Percentiles rank a stretch among this genome's conserved stretches.
Conservation (phyloP, 2,113 vertebrate species). For the Microtus ochrogaster region DNA sequence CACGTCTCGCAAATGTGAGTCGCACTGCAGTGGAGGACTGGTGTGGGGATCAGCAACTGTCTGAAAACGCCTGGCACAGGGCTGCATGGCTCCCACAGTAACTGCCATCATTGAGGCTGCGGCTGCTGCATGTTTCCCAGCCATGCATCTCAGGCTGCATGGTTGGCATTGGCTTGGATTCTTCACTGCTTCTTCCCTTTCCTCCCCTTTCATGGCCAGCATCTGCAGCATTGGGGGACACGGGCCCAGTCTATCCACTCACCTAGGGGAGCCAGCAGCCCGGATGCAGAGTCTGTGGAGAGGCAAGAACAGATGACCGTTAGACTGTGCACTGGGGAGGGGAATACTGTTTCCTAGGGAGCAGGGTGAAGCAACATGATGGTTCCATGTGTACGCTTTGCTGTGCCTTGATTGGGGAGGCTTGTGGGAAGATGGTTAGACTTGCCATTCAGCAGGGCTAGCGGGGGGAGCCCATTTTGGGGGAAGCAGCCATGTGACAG, state of each 20-base stretch:
- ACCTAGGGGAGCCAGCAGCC: neutral
- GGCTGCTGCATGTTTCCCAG: neutral
- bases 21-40: neutral
- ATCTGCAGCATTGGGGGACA: neutral
- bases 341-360: conserved; percentile 47
- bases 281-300: neutral
- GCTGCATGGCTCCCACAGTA: rapidly evolving
- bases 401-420: neutral
- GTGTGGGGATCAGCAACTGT: neutral
- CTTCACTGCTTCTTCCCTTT: neutral
- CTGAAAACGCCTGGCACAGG: neutral
- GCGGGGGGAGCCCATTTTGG: neutral
- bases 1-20: neutral
- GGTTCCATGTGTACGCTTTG: neutral
- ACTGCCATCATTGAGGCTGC: neutral
- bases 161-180: neutral
- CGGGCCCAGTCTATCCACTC: neutral
- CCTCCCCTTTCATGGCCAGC: neutral
- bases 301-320: conserved; percentile 62
- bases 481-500: neutral
- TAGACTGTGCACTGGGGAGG: neutral
- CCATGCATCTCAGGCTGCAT: neutral
- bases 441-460: neutral
- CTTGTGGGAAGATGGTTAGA: neutral
- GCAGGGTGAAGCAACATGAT: neutral